Evolutionary conservation across 1,140 invertebrate genomes (phyloP), one percentile per base, ranked within the genome.

Genomic region (Fopius arisanus): DNA sequence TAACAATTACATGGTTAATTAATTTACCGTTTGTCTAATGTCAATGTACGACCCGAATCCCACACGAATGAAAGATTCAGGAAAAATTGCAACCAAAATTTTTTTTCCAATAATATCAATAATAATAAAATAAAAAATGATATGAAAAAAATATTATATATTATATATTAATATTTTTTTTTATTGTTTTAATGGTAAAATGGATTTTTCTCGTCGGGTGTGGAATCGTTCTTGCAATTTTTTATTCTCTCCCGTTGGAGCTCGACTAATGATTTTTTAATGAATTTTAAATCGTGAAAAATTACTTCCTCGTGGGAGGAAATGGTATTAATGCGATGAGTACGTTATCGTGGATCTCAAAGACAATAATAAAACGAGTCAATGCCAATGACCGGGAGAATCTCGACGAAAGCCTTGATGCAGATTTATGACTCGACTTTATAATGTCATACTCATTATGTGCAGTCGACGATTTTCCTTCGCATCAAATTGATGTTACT

Each of bases 301-400:
- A 26, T 59, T 28, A 59, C 54, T 59, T 59, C 54, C 54, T 59
- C 54, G 54, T 59, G 54, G 54, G 21, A 59, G 54, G 23, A 59
- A 59, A 26, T 59, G 14, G 19, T 12, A 59, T 26, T n/a, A 59
- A 26, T 26, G 19, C 14, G 26, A 59, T 59, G 54, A 59, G 54
- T 14, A 12, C 54, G 54, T 59, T 59, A 59, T 59, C 54, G 23
- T 14, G 19, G 54, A 59, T 59, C 54, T 59, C 54, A 59, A 59
- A 59, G 54, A 59, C 54, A 59, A 59, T 28, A 59, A 59, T 59
- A 59, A 59, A 59, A 59, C 54, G 54, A 59, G 54, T 59, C 54
- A 59, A 59, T 59, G 54, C 54, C 54, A 59, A 59, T 59, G 54
- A 59, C 54, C 54, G 23, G 54, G 54, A 28, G 54, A 59, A 59